Base-by-base conservation (phyloP, 2,888 invertebrate species). In the Ephialtes manifestator region DNA sequence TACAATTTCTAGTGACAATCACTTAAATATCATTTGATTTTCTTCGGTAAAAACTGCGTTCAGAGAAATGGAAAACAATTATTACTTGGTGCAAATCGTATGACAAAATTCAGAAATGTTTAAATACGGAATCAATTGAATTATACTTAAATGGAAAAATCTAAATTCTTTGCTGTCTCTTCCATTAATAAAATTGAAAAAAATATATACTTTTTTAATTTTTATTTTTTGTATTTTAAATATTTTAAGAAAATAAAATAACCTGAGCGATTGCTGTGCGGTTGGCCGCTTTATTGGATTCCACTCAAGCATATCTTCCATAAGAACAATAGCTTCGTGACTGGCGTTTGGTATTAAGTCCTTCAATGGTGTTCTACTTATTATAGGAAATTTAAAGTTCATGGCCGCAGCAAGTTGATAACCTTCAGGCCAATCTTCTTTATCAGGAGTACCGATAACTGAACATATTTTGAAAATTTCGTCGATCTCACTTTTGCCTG, bases 401-500 rank as follows among this genome's bases (percentile, higher is more conserved):
- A 99, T 98, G 75, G 97, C 97, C 4, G 97, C 96, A 0, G 99
- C 99, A 87, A 99, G 95, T 88, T 97, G 97, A 94, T 97, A 98
- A 4, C 99, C 99, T 92, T 99, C 99, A 0, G 98, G 96, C 99
- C 99, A 99, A 87, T 97, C 97, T 89, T 96, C 97, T 95, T 97
- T 97, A 87, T 97, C 97, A 0, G 99, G 99, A 18, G 99, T 98
- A 72, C 99, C 99, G 87, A 99, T 95, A 86, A 99, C 96, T 7
- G 98, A 97, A 94, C 98, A 98, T 89, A 99, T 98, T 94, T 98
- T 98, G 94, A 99, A 99, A 85, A 99, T 96, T 95, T 99, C 98
- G 94, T 99, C 99, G 86, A 99, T 98, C 95, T 99, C 99, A 87
- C 98, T 98, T 91, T 97, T 98, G 4, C 99, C 99, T 0, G 99